Conservation (phyloP, 2,888 invertebrate genomes). For the Thalpophila matura region DNA sequence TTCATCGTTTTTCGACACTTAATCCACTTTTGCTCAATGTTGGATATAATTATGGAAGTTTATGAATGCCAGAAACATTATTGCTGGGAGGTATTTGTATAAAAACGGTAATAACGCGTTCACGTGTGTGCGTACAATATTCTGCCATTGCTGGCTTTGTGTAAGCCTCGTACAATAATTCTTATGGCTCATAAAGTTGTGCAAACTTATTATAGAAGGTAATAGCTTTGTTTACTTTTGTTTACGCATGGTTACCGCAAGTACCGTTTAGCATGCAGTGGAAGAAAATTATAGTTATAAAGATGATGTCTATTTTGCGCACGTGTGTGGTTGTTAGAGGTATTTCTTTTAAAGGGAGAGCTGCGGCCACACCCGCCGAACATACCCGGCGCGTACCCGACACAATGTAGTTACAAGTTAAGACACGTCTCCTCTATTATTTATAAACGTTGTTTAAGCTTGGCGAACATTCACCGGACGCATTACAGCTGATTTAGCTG, state of each 20-base stretch:
- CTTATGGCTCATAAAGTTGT: constrained; percentile 58
- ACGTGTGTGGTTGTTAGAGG: constrained; percentile 18
- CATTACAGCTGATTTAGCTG: constrained; percentile 56
- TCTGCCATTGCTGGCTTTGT: constrained; percentile 44
- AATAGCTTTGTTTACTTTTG: constrained; percentile 59
- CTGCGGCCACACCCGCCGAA: constrained; percentile 26
- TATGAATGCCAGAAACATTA: constrained; percentile 61
- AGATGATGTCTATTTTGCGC: constrained; percentile 30
- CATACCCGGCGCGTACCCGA: constrained; percentile 16
- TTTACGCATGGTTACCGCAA: constrained; percentile 43
- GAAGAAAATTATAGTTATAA: constrained; percentile 50
- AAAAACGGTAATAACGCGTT: constrained; percentile 52
- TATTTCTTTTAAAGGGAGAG: constrained; percentile 21
- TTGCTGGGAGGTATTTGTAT: constrained; percentile 46
- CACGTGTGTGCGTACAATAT: constrained; percentile 50
- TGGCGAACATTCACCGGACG: constrained; percentile 51
- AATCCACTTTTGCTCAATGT: constrained; percentile 66
- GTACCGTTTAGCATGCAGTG: constrained; percentile 44
- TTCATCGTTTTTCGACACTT: constrained; percentile 70
- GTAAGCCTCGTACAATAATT: constrained; percentile 54
- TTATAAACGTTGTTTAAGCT: constrained; percentile 58
- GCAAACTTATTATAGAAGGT: constrained; percentile 56
- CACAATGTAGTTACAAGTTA: constrained; percentile 61
- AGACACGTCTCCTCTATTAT: constrained; percentile 58
- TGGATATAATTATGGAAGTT: constrained; percentile 65